Percentiles rank a stretch among this genome's conserved stretches.
Evolutionary conservation across 2,888 invertebrate species (phyloP).

Genomic region (Eurytoma adleriae): DNA sequence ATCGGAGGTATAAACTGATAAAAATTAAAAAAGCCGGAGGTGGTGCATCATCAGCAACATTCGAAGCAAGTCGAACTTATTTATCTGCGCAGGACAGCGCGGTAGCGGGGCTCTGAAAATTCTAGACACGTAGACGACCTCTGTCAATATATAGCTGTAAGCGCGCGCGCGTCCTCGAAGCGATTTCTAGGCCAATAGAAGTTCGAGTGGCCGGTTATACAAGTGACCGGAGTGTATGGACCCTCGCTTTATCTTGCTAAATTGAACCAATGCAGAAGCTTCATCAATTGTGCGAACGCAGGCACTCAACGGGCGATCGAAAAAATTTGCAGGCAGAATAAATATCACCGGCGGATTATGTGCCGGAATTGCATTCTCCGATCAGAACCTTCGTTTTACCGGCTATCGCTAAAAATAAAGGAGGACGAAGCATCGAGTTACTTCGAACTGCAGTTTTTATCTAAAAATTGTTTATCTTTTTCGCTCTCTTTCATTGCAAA

Average conservation of each 20-base stretch:
- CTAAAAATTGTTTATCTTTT: too few species aligned
- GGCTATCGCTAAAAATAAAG: too few species aligned
- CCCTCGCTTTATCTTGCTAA: slow-evolving; percentile 40
- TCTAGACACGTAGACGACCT: slow-evolving; percentile 37
- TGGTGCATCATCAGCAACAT: slow-evolving; percentile 23
- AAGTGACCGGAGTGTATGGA: slow-evolving; percentile 38
- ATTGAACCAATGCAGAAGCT: slow-evolving; percentile 38
- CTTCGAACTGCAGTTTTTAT: too few species aligned
- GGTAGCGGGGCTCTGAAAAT: slow-evolving; percentile 14
- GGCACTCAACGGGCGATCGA: not conserved
- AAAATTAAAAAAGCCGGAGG: too few species aligned
- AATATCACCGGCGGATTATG: not conserved
- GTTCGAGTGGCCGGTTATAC: slow-evolving; percentile 43
- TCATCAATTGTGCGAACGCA: slow-evolving; percentile 32
- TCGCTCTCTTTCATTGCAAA: too few species aligned
- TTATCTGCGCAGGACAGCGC: slow-evolving; percentile 12
- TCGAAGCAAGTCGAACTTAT: slow-evolving; percentile 7
- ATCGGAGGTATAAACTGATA: too few species aligned
- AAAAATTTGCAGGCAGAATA: slow-evolving; percentile 12
- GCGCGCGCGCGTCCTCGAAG: slow-evolving; percentile 19
- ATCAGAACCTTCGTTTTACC: too few species aligned
- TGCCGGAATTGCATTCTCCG: not conserved
- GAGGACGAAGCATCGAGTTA: too few species aligned
- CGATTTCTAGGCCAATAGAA: slow-evolving; percentile 51
- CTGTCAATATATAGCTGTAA: slow-evolving; percentile 20